Evolutionary conservation across 1,140 invertebrate genomes (phyloP).

Genomic region (Coenobita brevimanus): DNA sequence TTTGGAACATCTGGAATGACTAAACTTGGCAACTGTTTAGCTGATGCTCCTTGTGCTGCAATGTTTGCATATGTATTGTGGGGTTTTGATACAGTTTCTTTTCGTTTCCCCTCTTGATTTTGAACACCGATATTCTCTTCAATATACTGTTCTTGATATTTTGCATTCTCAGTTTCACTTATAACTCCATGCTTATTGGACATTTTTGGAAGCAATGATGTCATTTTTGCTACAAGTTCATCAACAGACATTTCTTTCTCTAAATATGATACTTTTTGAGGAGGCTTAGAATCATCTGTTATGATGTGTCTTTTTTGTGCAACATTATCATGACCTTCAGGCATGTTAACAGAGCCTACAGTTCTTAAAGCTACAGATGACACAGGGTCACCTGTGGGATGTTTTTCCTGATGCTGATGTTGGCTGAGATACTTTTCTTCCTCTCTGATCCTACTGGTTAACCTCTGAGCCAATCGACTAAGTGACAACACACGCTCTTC

Average conservation of each 20-base stretch:
- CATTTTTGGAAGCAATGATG: conserved; percentile 37
- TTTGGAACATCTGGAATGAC: conserved; percentile 39
- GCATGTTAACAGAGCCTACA: not conserved
- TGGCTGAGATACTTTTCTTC: conserved; percentile 18
- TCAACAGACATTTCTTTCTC: conserved; percentile 48
- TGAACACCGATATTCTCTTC: not conserved
- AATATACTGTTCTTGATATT: not conserved
- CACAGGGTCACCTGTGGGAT: not conserved
- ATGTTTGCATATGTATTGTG: not conserved
- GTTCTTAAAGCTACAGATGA: not conserved
- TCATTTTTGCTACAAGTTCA: conserved; percentile 52
- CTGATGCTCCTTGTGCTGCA: not conserved
- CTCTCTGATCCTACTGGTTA: conserved; percentile 27
- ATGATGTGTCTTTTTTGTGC: not conserved
- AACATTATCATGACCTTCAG: not conserved
- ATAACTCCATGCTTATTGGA: not conserved
- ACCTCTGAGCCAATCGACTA: conserved; percentile 33
- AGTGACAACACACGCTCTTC: conserved; percentile 22
- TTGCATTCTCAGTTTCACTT: not conserved
- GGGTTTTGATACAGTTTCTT: not conserved
- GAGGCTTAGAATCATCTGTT: not conserved
- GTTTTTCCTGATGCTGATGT: not conserved
- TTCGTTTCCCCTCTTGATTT: not conserved
- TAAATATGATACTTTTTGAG: conserved; percentile 29
- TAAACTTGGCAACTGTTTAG: conserved; percentile 22